These are phyloP conservation scores for Anthrax anthrax DNA, from an alignment of 2,888 invertebrate species.

Conservation along the genomic window DNA sequence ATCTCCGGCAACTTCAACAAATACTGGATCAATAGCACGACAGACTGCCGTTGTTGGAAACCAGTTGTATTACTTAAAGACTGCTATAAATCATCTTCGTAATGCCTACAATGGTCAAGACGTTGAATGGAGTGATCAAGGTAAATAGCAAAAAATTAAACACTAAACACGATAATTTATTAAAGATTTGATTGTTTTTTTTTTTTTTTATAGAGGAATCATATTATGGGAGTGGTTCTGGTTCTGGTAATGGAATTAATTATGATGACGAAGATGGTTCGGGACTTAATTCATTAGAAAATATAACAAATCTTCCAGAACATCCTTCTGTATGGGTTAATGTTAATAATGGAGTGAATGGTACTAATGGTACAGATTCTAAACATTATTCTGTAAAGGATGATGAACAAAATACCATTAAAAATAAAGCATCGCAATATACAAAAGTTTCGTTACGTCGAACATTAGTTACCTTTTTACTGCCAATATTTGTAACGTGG, in stretches of 20 bases:
- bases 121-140: slow-evolving; percentile 68
- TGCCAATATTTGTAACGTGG: slow-evolving; percentile 75
- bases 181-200: too few species aligned
- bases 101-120: slow-evolving; percentile 85
- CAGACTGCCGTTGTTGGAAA: slow-evolving; percentile 40
- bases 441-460: slow-evolving; percentile 19
- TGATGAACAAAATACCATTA: slow-evolving; percentile 11
- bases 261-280: slow-evolving; percentile 34
- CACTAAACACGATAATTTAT: neutral
- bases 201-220: slow-evolving; percentile 41
- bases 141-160: slow-evolving; percentile 22
- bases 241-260: slow-evolving; percentile 50
- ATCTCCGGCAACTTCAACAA: slow-evolving; percentile 47
- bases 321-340: slow-evolving; percentile 9
- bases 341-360: slow-evolving; percentile 17
- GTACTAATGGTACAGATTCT: slow-evolving; percentile 11
- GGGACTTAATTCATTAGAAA: slow-evolving; percentile 25
- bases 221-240: slow-evolving; percentile 53
- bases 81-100: slow-evolving; percentile 64
- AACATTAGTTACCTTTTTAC: slow-evolving; percentile 52
- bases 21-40: slow-evolving; percentile 29
- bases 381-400: slow-evolving; percentile 14
- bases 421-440: slow-evolving; percentile 14
- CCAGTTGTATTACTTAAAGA: slow-evolving; percentile 61
- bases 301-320: slow-evolving; percentile 14